Evolutionary conservation across 2,113 vertebrate species (phyloP).

Genomic region (Coptodon rendalli): DNA sequence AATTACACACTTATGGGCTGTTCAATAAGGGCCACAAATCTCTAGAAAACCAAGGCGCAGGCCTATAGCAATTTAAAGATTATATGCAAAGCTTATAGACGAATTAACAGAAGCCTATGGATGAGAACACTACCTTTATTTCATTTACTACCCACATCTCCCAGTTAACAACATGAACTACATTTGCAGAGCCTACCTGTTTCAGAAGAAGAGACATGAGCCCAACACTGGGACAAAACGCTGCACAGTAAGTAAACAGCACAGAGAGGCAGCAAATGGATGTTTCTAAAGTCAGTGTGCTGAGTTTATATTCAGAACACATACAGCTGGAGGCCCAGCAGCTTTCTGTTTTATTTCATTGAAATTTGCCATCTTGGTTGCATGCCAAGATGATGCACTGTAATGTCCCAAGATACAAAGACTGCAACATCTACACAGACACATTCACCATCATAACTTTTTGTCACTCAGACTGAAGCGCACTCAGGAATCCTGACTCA

Average conservation of each 20-base stretch:
- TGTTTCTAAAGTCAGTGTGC: neutral
- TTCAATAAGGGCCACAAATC: neutral
- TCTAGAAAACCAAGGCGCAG: neutral
- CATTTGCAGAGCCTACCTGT: neutral
- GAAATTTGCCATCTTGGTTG: neutral
- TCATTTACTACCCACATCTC: neutral
- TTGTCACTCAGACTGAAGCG: neutral
- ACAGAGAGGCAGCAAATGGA: accelerated
- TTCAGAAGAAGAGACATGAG: neutral
- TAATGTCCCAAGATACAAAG: neutral
- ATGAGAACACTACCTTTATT: neutral
- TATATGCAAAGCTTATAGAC: neutral
- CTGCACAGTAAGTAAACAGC: neutral
- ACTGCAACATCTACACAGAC: neutral
- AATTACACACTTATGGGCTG: neutral
- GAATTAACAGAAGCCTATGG: neutral
- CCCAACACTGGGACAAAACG: neutral
- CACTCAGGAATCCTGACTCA: neutral
- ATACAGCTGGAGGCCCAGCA: neutral
- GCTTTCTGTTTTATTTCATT: neutral
- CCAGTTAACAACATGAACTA: neutral
- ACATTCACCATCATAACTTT: neutral
- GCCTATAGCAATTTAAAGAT: neutral
- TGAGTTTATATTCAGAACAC: neutral
- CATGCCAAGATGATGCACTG: neutral